A percentile compares a stretch with the other conserved stretches of the same genome.
These are phyloP conservation scores for Pachycephala philippinensis DNA, from an alignment of 2,113 vertebrate genomes.

Conservation along the genomic window DNA sequence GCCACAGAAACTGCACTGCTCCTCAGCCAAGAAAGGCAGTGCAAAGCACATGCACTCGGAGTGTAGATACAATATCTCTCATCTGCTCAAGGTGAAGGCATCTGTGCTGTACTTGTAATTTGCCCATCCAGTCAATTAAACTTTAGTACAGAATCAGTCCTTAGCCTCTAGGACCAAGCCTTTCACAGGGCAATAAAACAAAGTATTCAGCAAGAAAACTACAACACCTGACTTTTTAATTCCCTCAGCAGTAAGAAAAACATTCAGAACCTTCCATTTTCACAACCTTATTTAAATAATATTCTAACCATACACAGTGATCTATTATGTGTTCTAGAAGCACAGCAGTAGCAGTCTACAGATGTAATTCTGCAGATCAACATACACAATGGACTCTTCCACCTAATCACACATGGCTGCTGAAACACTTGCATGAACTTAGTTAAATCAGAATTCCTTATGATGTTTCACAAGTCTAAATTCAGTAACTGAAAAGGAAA, in stretches of 20 bases:
- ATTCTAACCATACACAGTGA: neutral
- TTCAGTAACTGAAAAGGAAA: neutral
- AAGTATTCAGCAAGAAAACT: neutral
- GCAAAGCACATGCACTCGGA: accelerated
- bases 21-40: neutral
- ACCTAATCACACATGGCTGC: neutral
- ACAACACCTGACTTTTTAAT: neutral
- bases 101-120: neutral
- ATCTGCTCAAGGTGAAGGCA: neutral
- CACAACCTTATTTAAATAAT: neutral
- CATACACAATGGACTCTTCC: neutral
- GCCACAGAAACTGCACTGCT: neutral
- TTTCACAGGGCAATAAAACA: neutral
- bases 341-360: neutral
- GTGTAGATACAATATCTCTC: neutral
- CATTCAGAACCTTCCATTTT: neutral
- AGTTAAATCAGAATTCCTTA: neutral
- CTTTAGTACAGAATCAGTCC: neutral
- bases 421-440: neutral
- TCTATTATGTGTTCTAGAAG: neutral
- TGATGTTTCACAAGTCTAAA: neutral
- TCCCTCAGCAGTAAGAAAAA: neutral
- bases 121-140: neutral
- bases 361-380: neutral
- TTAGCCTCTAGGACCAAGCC: neutral